Base-by-base conservation (phyloP, 2,797 vertebrate species). In the Eleutherodactylus coqui region DNA sequence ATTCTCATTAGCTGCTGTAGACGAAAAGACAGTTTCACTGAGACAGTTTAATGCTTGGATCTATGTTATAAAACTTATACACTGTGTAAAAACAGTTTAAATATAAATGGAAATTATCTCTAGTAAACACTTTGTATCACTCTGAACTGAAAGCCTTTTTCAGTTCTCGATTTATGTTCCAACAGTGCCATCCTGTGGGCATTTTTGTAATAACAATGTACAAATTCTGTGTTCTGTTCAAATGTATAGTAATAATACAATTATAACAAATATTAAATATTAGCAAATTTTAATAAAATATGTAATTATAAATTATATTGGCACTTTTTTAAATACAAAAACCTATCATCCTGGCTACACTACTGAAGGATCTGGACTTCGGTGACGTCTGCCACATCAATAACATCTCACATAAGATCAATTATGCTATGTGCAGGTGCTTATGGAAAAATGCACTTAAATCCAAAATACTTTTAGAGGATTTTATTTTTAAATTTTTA, bases 181-280 rank as follows among this genome's bases (percentile, higher is more conserved):
- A 3, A 83, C 38, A 47, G 82, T 1, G 82, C 58, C 82, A 83
- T 34, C 82, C 19, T 83, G 70, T 83, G 82, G 82, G 11, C 53
- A 62, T 62, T 17, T 47, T 32, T 62, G 7, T 34, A 45, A 75
- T 83, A 75, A n/a, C 82, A 58, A 13, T 36, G 29, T 27, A 80
- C 1, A 79, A 2, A 62, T 41, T 58, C 34, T 14, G 2, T 76
- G 51, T 34, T 5, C 4, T 32, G 10, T 17, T 34, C 29, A 51
- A 32, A 75, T 8, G 13, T 1, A 13, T 34, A 51, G 21, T 4
- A 53, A 53, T 9, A 21, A 34, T 76, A n/a, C n/a, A n/a, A n/a
- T n/a, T n/a, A n/a, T n/a, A n/a, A n/a, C n/a, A n/a, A n/a, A n/a
- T n/a, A n/a, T n/a, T n/a, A 34, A 32, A 32, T 32, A 49, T 21